Conservation (phyloP, 2,888 invertebrate genomes). For the Acleris emargana region DNA sequence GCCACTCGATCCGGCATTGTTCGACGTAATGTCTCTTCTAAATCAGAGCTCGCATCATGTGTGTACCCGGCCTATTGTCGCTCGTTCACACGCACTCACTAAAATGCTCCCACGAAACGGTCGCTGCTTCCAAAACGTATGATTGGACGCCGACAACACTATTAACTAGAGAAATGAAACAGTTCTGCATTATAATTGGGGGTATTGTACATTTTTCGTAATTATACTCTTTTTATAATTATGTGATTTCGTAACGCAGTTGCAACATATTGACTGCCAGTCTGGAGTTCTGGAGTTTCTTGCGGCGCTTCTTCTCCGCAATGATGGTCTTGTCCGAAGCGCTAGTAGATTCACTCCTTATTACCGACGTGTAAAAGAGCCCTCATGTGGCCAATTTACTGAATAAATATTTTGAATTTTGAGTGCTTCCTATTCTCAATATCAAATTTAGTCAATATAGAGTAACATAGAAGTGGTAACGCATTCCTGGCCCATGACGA, state of each 20-base stretch:
- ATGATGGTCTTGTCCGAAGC: too few species aligned
- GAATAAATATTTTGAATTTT: too few species aligned
- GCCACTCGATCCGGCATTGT: constrained; percentile 71
- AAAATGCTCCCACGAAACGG: constrained; percentile 72
- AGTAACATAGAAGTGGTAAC: too few species aligned
- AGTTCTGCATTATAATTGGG: constrained; percentile 32
- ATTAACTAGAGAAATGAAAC: constrained; percentile 31
- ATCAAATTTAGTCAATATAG: neutral
- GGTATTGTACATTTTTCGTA: constrained; percentile 31
- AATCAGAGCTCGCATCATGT: constrained; percentile 73
- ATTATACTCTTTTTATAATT: constrained; percentile 29
- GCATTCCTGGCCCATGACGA: too few species aligned
- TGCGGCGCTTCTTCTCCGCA: too few species aligned
- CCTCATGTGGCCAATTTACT: too few species aligned
- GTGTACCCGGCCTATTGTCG: constrained; percentile 70
- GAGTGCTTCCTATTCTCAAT: neutral
- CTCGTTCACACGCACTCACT: constrained; percentile 77
- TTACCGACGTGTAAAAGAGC: too few species aligned
- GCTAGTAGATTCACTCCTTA: too few species aligned
- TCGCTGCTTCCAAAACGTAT: constrained; percentile 39
- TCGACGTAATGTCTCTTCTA: constrained; percentile 75
- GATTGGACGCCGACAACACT: constrained; percentile 28
- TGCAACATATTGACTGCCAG: neutral
- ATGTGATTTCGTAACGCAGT: neutral
- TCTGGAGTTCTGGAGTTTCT: too few species aligned